Base-by-base conservation (phyloP, 2,888 invertebrate genomes). In the Drosophila merina region DNA sequence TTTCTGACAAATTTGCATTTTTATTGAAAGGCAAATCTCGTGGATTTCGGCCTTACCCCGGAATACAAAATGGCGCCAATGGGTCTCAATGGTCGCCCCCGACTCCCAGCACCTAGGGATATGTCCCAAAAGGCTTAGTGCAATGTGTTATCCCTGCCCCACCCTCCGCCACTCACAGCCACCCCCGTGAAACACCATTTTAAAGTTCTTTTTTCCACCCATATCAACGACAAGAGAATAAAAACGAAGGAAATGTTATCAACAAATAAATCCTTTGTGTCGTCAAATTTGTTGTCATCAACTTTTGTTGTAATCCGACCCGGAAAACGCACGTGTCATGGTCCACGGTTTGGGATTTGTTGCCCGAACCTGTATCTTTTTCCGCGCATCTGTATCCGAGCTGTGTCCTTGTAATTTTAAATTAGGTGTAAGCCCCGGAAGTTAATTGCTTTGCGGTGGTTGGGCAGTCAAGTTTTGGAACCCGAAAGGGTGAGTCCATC, bases 21-120 rank as follows among this genome's bases (percentile, higher is more conserved):
- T 91, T 91, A 91, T 91, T 91, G 90, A 90, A 91, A 91, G 89
- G 83, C 87, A 91, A 91, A 91, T 89, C 90, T 90, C 86, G 79
- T 83, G 90, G 90, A 89, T 90, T 91, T 90, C 84, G 73, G 68
- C 64, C 72, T 66, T 76, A 86, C 70, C 58, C 48, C 52, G 62
- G 25, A 36, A 51, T 52, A 77, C 75, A 86, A 76, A 83, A 88
- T 76, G 88, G 76, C 77, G 80, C 78, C 76, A 87, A 87, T 81
- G 77, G 80, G 49, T 55, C 44, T 59, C 59, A 9, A 68, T 57
- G 68, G 69, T 26, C 28, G 36, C 9, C 42, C 48, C 54, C 30
- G 51, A 14, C 9, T 38, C 42, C 54, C 30, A 42, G 48, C 26
- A 26, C 73, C 57, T 48, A 56, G 75, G 80, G 72, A 55, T 68